Conservation (phyloP, 2,113 vertebrate species). For the Saccopteryx bilineata region DNA sequence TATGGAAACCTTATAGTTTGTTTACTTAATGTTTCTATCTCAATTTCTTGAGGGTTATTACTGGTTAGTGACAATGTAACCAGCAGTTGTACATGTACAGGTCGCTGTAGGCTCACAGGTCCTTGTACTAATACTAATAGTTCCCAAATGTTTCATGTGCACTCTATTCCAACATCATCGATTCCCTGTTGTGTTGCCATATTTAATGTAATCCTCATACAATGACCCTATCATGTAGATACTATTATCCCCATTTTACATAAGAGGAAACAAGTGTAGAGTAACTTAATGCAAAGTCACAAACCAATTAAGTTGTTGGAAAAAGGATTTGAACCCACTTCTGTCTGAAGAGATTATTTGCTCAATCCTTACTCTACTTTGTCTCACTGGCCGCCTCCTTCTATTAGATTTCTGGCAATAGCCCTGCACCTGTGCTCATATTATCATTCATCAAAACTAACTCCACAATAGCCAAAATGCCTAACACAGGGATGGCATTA, state of each 20-base stretch:
- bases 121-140: not conserved
- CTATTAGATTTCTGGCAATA: not conserved
- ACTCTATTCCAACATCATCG: not conserved
- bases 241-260: not conserved
- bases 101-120: not conserved
- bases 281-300: not conserved
- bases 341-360: too few relatives aligned
- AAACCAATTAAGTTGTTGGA: not conserved
- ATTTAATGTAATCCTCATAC: not conserved
- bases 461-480: not conserved
- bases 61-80: not conserved
- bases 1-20: not conserved
- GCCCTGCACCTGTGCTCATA: not conserved
- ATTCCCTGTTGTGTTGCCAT: not conserved
- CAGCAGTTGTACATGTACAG: rapidly evolving
- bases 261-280: not conserved
- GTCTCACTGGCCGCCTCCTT: not conserved
- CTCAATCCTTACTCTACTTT: not conserved
- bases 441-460: not conserved
- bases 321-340: not conserved
- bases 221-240: not conserved
- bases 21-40: not conserved
- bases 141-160: not conserved
- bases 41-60: not conserved
- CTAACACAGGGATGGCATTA: not conserved